Evolutionary conservation across 92 coral and sea anemone species (phyloP).

Genomic region (Nematostella vectensis): DNA sequence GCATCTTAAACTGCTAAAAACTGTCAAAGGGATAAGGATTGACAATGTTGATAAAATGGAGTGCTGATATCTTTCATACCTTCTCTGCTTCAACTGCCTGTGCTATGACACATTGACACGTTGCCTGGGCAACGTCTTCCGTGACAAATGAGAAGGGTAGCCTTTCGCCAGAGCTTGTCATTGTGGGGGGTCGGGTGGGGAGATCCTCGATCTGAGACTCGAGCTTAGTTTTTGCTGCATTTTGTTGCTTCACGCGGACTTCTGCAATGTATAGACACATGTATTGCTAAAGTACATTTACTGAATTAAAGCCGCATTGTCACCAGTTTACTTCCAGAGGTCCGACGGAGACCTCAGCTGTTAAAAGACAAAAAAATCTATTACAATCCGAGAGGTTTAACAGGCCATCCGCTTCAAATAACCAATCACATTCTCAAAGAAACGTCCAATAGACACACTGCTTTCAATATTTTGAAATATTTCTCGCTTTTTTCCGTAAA

Average conservation of each 20-base stretch:
- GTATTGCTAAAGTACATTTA: too few relatives aligned
- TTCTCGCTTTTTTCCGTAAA: too few relatives aligned
- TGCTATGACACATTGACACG: slow-evolving; percentile 90
- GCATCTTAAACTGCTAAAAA: background rate
- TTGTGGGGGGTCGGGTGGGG: slow-evolving; percentile 81
- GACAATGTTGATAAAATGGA: background rate
- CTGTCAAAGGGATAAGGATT: background rate
- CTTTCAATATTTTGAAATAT: too few relatives aligned
- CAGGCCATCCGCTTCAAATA: too few relatives aligned
- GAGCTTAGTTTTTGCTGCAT: slow-evolving; percentile 93
- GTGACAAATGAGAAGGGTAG: slow-evolving; percentile 97
- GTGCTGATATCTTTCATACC: slow-evolving; percentile 20
- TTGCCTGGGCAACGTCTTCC: slow-evolving; percentile 87
- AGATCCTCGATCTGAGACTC: slow-evolving; percentile 98
- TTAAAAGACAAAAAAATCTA: too few relatives aligned
- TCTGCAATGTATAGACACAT: too few relatives aligned
- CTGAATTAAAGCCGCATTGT: too few relatives aligned
- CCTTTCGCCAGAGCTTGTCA: slow-evolving; percentile 91
- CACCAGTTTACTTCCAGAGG: too few relatives aligned
- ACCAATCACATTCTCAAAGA: too few relatives aligned
- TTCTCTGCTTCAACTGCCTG: slow-evolving; percentile 91
- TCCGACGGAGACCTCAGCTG: too few relatives aligned
- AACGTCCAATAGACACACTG: too few relatives aligned
- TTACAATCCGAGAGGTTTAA: too few relatives aligned
- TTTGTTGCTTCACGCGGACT: slow-evolving; percentile 97